These are phyloP conservation scores for Danaus melanippus DNA, from an alignment of 1,140 invertebrate species.

Conservation along the genomic window DNA sequence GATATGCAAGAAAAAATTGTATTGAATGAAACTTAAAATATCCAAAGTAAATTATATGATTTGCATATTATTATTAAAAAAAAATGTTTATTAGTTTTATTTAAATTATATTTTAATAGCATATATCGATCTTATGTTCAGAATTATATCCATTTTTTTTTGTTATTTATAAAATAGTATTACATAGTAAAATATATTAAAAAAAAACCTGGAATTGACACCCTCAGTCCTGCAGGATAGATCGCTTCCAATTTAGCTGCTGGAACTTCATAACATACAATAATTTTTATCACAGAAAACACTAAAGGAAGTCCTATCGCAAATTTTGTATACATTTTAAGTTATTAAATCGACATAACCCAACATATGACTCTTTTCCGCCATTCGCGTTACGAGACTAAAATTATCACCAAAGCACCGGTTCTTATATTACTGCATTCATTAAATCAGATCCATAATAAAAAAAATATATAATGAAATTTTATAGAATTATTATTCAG, in stretches of 20 bases:
- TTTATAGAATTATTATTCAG: too few relatives aligned
- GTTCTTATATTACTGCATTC: too few relatives aligned
- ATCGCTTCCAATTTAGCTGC: conserved; percentile 73
- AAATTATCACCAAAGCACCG: background rate
- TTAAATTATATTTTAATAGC: too few relatives aligned
- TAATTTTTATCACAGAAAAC: background rate
- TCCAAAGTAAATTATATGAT: too few relatives aligned
- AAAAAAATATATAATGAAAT: conserved; percentile 19
- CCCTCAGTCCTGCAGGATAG: conserved; percentile 74
- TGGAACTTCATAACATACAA: conserved; percentile 70
- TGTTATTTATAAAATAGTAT: too few relatives aligned
- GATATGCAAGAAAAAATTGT: too few relatives aligned
- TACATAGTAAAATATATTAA: background rate
- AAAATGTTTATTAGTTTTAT: too few relatives aligned
- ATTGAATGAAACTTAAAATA: too few relatives aligned
- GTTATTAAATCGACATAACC: background rate
- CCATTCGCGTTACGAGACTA: conserved; percentile 4
- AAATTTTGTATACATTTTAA: conserved; percentile 1
- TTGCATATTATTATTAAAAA: too few relatives aligned
- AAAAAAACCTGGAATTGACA: conserved; percentile 75
- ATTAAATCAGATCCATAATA: conserved; percentile 8
- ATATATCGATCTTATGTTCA: too few relatives aligned
- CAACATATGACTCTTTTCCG: conserved; percentile 2
- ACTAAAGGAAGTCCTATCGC: too few relatives aligned
- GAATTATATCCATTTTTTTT: too few relatives aligned